Conservation (phyloP, 2,113 vertebrate genomes). For the Athene cunicularia region DNA sequence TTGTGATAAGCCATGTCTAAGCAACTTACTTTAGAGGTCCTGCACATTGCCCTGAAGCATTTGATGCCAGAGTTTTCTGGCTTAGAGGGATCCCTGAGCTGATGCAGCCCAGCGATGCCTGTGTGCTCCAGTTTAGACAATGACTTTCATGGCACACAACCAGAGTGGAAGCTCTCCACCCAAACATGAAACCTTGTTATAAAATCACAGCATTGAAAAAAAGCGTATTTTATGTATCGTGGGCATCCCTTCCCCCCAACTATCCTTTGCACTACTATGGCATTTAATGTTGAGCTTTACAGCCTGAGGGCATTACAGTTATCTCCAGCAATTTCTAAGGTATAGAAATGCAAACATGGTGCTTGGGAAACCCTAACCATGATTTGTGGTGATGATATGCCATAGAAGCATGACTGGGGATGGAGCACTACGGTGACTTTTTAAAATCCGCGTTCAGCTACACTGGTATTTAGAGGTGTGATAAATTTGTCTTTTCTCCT, state of each 20-base stretch:
- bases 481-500: constrained; percentile 40
- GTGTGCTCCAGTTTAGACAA: background rate
- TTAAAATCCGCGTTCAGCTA: background rate
- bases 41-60: background rate
- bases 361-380: background rate
- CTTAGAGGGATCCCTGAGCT: background rate
- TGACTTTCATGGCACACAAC: background rate
- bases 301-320: background rate
- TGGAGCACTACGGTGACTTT: background rate
- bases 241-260: background rate
- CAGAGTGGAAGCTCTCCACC: background rate
- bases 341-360: background rate
- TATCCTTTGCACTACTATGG: background rate
- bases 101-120: background rate
- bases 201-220: background rate
- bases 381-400: background rate
- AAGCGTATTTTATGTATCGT: background rate
- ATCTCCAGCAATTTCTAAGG: background rate
- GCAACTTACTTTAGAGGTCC: background rate
- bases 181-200: background rate
- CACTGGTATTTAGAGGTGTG: background rate
- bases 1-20: background rate
- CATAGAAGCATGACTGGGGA: background rate
- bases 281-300: background rate
- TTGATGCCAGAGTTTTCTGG: background rate